phyloP scores from a whole-genome alignment of 2,888 invertebrate species.

The Yponomeuta plumbellus region DNA sequence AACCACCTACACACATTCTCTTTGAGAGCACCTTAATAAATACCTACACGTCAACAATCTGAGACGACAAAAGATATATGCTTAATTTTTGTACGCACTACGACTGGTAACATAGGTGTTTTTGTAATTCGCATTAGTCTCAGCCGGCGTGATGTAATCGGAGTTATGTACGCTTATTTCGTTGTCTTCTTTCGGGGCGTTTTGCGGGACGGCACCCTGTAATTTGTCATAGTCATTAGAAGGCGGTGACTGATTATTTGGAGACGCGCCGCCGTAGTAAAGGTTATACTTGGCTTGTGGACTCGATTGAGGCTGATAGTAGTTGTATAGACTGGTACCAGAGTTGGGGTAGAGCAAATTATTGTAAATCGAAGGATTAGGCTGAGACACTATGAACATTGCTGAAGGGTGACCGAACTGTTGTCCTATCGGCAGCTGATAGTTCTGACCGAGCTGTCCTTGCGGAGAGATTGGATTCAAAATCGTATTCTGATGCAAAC shows the following conservation, averaged over 20 bases:
- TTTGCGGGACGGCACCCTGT: slow-evolving; percentile 42
- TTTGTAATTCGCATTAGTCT: slow-evolving; percentile 51
- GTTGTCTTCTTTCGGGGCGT: slow-evolving; percentile 55
- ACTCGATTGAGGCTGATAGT: slow-evolving; percentile 44
- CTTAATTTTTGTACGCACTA: slow-evolving; percentile 24
- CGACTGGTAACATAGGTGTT: slow-evolving; percentile 44
- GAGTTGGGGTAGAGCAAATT: slow-evolving; percentile 48
- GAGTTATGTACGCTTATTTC: slow-evolving; percentile 43
- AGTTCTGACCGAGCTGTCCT: slow-evolving; percentile 45
- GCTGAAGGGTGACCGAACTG: slow-evolving; percentile 55
- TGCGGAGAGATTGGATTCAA: slow-evolving; percentile 35
- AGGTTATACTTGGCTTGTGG: slow-evolving; percentile 54
- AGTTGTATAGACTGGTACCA: slow-evolving; percentile 53
- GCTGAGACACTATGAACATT: slow-evolving; percentile 56
- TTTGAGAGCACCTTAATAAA: background rate
- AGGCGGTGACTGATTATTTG: slow-evolving; percentile 23
- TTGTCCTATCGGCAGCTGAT: slow-evolving; percentile 43
- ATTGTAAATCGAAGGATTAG: slow-evolving; percentile 51
- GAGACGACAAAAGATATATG: background rate
- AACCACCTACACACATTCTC: background rate
- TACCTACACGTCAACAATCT: background rate
- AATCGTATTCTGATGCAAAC: slow-evolving; percentile 37
- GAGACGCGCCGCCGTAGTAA: slow-evolving; percentile 32
- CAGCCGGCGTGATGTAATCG: slow-evolving; percentile 51
- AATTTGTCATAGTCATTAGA: slow-evolving; percentile 55